Conservation (phyloP, 2,113 vertebrate species). For the Clarias batrachus region DNA sequence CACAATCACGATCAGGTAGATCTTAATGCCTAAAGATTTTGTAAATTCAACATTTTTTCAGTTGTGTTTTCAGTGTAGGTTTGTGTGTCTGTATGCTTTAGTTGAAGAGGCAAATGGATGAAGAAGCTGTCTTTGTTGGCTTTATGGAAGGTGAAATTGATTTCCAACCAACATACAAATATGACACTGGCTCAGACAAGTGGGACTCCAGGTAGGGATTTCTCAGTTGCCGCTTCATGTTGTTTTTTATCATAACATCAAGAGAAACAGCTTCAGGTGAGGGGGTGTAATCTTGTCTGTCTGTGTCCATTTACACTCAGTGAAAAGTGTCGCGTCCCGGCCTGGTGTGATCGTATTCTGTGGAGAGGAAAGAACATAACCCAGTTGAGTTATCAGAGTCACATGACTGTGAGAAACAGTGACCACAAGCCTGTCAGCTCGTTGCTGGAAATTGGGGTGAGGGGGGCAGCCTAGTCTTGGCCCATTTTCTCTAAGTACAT, state of each 20-base stretch:
- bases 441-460: slow-evolving; percentile 84
- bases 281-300: neutral
- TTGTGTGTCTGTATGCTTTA: slow-evolving; percentile 54
- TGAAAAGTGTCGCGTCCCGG: slow-evolving; percentile 92
- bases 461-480: slow-evolving; percentile 34
- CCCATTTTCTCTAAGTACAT: neutral
- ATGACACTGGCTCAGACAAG: slow-evolving; percentile 86
- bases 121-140: slow-evolving; percentile 83
- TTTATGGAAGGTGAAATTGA: slow-evolving; percentile 87
- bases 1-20: slow-evolving; percentile 86
- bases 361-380: slow-evolving; percentile 85
- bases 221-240: neutral
- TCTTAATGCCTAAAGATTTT: neutral
- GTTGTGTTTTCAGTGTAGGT: neutral
- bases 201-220: slow-evolving; percentile 92
- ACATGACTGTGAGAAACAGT: slow-evolving; percentile 89
- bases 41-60: neutral
- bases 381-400: slow-evolving; percentile 87
- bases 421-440: slow-evolving; percentile 98
- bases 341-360: slow-evolving; percentile 95
- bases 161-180: slow-evolving; percentile 97
- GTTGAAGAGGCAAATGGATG: slow-evolving; percentile 88
- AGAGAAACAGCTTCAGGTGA: neutral
- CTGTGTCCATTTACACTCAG: slow-evolving; percentile 63
- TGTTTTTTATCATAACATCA: neutral